These are phyloP conservation scores for Blastobasis adustella DNA, from an alignment of 2,888 invertebrate species.

Conservation along the genomic window DNA sequence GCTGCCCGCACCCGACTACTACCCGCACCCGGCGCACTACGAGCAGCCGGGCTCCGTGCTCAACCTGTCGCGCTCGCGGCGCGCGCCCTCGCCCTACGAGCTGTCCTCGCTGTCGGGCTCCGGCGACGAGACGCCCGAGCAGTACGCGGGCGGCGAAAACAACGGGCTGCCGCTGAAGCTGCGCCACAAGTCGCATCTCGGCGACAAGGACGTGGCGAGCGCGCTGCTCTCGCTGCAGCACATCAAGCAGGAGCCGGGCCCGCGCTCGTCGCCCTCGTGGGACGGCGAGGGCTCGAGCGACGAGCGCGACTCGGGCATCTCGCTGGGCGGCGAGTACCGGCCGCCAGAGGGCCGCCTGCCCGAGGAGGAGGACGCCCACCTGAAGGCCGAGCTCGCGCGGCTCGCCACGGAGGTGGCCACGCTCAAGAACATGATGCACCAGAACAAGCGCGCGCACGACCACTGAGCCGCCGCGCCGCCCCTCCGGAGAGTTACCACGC, in stretches of 20 bases:
- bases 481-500: constrained; percentile 17
- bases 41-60: constrained; percentile 80
- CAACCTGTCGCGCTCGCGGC: constrained; percentile 80
- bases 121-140: constrained; percentile 66
- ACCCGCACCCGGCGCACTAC: constrained; percentile 72
- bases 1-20: constrained; percentile 63
- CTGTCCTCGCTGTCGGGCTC: constrained; percentile 83
- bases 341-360: constrained; percentile 53
- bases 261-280: constrained; percentile 87
- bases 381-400: constrained; percentile 90
- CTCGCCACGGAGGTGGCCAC: constrained; percentile 94
- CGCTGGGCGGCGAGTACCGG: constrained; percentile 82
- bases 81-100: constrained; percentile 86
- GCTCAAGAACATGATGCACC: constrained; percentile 87
- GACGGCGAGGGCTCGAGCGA: constrained; percentile 93
- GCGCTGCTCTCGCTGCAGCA: constrained; percentile 88
- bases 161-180: constrained; percentile 92
- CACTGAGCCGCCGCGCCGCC: constrained; percentile 54
- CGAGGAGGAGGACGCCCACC: constrained; percentile 81
- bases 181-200: constrained; percentile 92
- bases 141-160: constrained; percentile 77
- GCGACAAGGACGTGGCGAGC: constrained; percentile 91
- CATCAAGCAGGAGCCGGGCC: constrained; percentile 89
- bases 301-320: constrained; percentile 92
- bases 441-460: constrained; percentile 72